These are phyloP conservation scores for Apostichopus leukothele DNA, from an alignment of 53 echinoderm and acorn worm species.

Conservation along the genomic window DNA sequence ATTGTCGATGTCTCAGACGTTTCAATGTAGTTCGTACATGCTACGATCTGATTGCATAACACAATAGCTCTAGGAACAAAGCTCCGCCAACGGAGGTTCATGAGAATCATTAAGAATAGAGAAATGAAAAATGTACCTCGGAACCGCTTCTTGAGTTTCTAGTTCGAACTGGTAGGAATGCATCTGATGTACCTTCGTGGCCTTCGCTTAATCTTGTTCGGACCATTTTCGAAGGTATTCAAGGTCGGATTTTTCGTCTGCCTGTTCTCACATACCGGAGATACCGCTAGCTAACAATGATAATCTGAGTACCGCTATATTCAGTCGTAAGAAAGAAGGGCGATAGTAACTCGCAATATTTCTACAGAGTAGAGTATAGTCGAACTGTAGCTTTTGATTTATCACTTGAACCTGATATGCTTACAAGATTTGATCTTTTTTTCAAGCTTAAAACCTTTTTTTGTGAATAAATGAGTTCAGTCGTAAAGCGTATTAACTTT, in stretches of 20 bases:
- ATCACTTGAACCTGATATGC: too few species aligned
- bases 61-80: not conserved
- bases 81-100: not conserved
- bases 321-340: not conserved
- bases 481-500: not conserved
- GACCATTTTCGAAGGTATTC: not conserved
- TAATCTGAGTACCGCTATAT: not conserved
- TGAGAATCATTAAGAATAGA: not conserved
- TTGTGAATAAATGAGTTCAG: not conserved
- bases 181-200: not conserved
- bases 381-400: too few species aligned
- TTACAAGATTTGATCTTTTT: too few species aligned
- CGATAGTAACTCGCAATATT: not conserved
- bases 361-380: too few species aligned
- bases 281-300: conserved; percentile 1
- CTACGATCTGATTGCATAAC: conserved; percentile 1
- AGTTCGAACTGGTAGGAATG: not conserved
- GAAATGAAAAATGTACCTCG: not conserved
- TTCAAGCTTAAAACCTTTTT: too few species aligned
- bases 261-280: not conserved
- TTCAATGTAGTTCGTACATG: too few species aligned
- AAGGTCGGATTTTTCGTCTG: conserved; percentile 10
- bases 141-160: not conserved
- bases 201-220: conserved; percentile 1
- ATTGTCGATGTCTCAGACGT: too few species aligned